Evolutionary conservation across 2,888 invertebrate species (phyloP).

Genomic region (Chaitophorus viminalis): DNA sequence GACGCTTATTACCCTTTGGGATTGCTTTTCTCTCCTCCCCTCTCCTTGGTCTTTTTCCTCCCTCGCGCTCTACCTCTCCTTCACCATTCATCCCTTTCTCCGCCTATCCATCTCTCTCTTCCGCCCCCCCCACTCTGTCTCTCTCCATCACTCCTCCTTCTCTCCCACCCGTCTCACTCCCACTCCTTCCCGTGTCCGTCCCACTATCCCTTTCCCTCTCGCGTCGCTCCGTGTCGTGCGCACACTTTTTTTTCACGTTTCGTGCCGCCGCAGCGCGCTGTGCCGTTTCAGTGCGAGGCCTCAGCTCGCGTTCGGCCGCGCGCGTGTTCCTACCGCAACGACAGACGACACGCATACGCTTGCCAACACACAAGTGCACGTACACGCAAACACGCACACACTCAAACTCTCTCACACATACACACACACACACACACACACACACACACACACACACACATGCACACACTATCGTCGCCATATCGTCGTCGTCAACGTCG

Average conservation of each 20-base stretch:
- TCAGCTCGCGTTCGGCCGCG: conserved; percentile 48
- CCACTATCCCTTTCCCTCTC: no score
- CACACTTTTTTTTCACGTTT: not conserved
- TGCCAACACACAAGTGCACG: no score
- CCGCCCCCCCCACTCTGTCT: no score
- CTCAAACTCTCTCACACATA: no score
- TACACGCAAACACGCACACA: not conserved
- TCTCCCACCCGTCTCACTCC: no score
- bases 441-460: no score
- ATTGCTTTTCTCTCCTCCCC: not conserved
- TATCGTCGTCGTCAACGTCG: not conserved
- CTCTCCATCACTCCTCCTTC: no score
- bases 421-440: not conserved
- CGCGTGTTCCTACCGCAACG: conserved; percentile 24
- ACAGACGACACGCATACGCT: not conserved
- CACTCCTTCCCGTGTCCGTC: no score
- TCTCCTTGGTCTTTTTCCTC: no score
- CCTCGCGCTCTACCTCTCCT: not conserved
- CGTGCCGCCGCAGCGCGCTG: conserved; percentile 30
- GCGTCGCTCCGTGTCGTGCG: not conserved
- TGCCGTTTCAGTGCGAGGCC: conserved; percentile 45
- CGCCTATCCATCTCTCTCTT: not conserved
- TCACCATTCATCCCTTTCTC: not conserved
- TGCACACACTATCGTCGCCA: not conserved
- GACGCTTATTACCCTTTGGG: conserved; percentile 57